Percentiles rank a stretch among this genome's conserved stretches.
These are phyloP conservation scores for Drosophila albomicans DNA, from an alignment of 1,140 invertebrate species.

Conservation along the genomic window DNA sequence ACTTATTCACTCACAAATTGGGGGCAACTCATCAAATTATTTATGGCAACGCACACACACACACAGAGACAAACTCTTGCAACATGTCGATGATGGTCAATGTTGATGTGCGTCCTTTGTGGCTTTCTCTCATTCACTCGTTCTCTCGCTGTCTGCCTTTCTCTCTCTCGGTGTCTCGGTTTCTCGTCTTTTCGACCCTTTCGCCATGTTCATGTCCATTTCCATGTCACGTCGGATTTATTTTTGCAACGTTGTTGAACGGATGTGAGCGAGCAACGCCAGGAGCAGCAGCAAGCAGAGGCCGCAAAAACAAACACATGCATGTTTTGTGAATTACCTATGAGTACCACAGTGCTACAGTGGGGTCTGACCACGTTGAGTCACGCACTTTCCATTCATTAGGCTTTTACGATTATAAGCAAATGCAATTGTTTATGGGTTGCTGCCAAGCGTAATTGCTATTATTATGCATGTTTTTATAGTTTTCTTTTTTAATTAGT, in stretches of 20 bases:
- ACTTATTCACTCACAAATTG: conserved; percentile 59
- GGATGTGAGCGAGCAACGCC: conserved; percentile 64
- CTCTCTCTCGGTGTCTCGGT: not conserved
- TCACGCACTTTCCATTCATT: conserved; percentile 2
- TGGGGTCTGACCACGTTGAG: conserved; percentile 4
- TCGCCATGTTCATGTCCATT: conserved; percentile 30
- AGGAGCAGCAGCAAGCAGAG: conserved; percentile 29
- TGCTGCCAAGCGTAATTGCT: not conserved
- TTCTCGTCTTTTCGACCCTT: conserved; percentile 55
- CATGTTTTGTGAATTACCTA: conserved; percentile 6
- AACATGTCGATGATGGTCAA: conserved; percentile 19
- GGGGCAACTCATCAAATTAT: conserved; percentile 71
- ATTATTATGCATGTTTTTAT: not conserved
- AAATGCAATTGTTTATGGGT: conserved; percentile 1
- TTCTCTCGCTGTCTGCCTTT: conserved; percentile 3
- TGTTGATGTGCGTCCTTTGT: conserved; percentile 63
- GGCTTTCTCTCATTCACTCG: conserved; percentile 21
- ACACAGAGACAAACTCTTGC: not conserved
- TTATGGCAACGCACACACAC: conserved; percentile 46
- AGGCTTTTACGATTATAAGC: not conserved
- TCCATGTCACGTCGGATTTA: conserved; percentile 47
- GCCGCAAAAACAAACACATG: conserved; percentile 20
- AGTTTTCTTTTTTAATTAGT: too few species aligned
- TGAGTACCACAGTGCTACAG: conserved; percentile 15
- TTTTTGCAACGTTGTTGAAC: conserved; percentile 66